These are phyloP conservation scores for Odontesthes bonariensis DNA, from an alignment of 2,113 vertebrate species.

Conservation along the genomic window DNA sequence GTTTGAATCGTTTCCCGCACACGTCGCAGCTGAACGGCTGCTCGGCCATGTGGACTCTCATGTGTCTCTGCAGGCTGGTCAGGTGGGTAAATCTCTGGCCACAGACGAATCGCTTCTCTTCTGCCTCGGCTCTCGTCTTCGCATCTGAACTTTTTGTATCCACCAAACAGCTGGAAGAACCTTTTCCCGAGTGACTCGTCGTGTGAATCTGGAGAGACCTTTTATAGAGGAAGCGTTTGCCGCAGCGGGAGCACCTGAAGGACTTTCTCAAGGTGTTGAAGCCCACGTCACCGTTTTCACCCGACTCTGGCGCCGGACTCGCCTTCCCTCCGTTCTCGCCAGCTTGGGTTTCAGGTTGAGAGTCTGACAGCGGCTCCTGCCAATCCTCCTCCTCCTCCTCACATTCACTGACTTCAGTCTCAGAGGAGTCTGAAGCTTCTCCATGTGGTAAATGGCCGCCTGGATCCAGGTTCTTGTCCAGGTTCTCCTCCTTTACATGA, in stretches of 20 bases:
- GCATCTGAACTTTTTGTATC: not conserved
- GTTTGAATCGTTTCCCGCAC: constrained; percentile 35
- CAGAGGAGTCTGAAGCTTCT: not conserved
- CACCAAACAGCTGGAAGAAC: not conserved
- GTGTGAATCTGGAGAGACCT: constrained; percentile 37
- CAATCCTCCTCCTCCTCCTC: not conserved
- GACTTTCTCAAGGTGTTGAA: not conserved
- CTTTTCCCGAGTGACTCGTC: not conserved
- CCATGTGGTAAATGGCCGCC: not conserved
- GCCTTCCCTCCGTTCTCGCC: not conserved
- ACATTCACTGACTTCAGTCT: not conserved
- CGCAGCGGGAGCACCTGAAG: constrained; percentile 12
- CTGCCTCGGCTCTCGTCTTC: constrained; percentile 4
- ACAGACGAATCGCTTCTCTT: constrained; percentile 30
- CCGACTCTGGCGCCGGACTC: not conserved
- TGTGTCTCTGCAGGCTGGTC: constrained; percentile 17
- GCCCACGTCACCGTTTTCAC: not conserved
- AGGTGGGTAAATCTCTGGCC: constrained; percentile 24
- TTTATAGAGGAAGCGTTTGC: constrained; percentile 9
- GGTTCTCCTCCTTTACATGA: too few species aligned
- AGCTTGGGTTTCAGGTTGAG: too few species aligned
- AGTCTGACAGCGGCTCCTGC: constrained; percentile 12
- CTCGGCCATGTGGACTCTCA: constrained; percentile 28
- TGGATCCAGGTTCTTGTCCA: not conserved
- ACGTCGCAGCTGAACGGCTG: constrained; percentile 31